Percentiles rank a stretch among this genome's conserved stretches.
These are phyloP conservation scores for Eubucco bourcierii DNA, from an alignment of 2,113 vertebrate species.

Conservation along the genomic window DNA sequence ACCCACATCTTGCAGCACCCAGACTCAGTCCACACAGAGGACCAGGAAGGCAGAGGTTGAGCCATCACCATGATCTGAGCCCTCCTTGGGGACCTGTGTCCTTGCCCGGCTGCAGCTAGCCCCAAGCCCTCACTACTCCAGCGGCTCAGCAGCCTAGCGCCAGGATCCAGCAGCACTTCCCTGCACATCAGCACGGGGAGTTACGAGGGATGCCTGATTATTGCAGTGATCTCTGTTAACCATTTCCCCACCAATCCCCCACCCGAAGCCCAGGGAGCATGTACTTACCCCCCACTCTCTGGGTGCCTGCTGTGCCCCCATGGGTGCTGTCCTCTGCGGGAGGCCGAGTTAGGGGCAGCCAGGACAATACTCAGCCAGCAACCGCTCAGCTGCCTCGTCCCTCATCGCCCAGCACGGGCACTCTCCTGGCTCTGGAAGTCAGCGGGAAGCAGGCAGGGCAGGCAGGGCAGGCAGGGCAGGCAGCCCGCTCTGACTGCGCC, in stretches of 20 bases:
- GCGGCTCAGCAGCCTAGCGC: rapidly evolving
- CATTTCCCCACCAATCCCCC: neutral
- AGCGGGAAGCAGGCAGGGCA: neutral
- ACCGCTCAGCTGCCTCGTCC: neutral
- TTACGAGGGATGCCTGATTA: neutral
- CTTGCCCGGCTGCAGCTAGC: neutral
- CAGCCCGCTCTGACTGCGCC: neutral
- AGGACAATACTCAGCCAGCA: neutral
- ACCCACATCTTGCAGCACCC: rapidly evolving
- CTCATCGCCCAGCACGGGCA: neutral
- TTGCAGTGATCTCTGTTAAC: neutral
- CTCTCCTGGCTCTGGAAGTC: neutral
- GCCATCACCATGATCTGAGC: rapidly evolving
- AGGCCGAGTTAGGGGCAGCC: neutral
- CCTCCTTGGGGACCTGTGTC: rapidly evolving
- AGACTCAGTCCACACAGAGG: rapidly evolving
- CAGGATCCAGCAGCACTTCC: neutral
- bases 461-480: neutral
- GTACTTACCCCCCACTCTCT: neutral
- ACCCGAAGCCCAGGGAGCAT: rapidly evolving
- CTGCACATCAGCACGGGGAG: neutral
- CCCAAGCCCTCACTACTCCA: rapidly evolving
- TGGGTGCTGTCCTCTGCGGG: neutral
- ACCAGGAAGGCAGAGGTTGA: neutral
- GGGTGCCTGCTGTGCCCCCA: neutral